Percentiles rank a stretch among this genome's conserved stretches.
Conservation (phyloP, 2,888 invertebrate species). For the Epinotia bilunana region DNA sequence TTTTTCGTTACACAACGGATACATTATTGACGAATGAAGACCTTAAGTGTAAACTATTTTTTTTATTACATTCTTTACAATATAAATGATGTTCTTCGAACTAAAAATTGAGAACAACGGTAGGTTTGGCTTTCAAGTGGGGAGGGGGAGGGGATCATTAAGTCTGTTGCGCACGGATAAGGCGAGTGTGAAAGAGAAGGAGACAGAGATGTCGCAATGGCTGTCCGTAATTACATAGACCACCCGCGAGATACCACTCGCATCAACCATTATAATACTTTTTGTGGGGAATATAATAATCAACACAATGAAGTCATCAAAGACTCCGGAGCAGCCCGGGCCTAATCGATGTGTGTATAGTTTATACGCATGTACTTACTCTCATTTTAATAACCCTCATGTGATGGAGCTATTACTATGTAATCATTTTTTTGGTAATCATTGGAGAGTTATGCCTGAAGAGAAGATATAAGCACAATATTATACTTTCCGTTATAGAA, state of each 20-base stretch:
- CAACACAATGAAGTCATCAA: slow-evolving; percentile 78
- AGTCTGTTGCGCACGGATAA: slow-evolving; percentile 40
- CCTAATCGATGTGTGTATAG: slow-evolving; percentile 46
- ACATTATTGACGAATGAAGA: too few relatives aligned
- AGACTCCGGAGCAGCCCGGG: slow-evolving; percentile 42
- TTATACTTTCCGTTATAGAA: not conserved
- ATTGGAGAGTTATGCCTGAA: not conserved
- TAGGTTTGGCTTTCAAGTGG: slow-evolving; percentile 9
- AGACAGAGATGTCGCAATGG: slow-evolving; percentile 57
- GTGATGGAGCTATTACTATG: not conserved
- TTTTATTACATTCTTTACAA: not conserved
- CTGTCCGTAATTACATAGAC: slow-evolving; percentile 72
- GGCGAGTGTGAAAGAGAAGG: slow-evolving; percentile 62
- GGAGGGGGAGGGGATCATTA: slow-evolving; percentile 1
- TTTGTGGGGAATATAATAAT: slow-evolving; percentile 73
- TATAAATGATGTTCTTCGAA: not conserved
- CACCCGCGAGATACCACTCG: slow-evolving; percentile 70
- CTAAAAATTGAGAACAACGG: slow-evolving; percentile 13
- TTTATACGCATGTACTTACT: not conserved
- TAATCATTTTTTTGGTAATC: too few relatives aligned
- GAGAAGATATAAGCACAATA: not conserved
- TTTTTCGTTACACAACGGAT: not conserved
- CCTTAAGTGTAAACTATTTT: not conserved
- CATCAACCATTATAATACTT: slow-evolving; percentile 63
- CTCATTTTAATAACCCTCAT: not conserved